phyloP scores from a whole-genome alignment of 2,113 vertebrate species.

The Sclerurus mexicanus region DNA sequence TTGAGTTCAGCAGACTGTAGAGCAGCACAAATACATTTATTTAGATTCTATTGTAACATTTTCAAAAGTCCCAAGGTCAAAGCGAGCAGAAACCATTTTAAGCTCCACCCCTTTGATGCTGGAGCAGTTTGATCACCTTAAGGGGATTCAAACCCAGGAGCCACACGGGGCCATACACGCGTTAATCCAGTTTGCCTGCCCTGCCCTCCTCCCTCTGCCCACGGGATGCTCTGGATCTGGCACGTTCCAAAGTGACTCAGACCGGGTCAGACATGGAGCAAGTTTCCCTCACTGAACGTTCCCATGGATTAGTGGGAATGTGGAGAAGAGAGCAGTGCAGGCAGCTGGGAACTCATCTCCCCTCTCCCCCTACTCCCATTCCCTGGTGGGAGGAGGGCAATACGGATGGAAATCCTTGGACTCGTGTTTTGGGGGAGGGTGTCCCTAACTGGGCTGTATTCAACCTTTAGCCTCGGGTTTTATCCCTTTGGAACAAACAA shows the following conservation, averaged over 20 bases:
- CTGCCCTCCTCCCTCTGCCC: not conserved
- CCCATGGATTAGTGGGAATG: not conserved
- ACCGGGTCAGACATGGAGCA: not conserved
- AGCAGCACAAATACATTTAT: not conserved
- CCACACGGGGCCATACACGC: not conserved
- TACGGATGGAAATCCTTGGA: fast-evolving
- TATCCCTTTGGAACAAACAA: not conserved
- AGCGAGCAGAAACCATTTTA: not conserved
- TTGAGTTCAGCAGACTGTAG: not conserved
- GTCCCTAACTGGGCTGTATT: not conserved
- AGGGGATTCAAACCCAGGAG: not conserved
- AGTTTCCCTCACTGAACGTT: not conserved
- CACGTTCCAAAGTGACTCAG: not conserved
- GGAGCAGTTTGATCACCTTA: not conserved
- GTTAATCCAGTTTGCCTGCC: not conserved
- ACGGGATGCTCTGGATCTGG: not conserved
- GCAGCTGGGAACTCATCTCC: not conserved
- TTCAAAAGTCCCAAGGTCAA: not conserved
- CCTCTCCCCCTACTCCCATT: not conserved
- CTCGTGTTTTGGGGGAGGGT: not conserved
- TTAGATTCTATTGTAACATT: not conserved
- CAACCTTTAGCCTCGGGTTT: not conserved
- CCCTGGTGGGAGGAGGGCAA: not conserved
- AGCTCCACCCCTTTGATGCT: not conserved
- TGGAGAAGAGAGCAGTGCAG: not conserved